Conservation (phyloP, 2,888 invertebrate genomes). For the Diaperis boleti region DNA sequence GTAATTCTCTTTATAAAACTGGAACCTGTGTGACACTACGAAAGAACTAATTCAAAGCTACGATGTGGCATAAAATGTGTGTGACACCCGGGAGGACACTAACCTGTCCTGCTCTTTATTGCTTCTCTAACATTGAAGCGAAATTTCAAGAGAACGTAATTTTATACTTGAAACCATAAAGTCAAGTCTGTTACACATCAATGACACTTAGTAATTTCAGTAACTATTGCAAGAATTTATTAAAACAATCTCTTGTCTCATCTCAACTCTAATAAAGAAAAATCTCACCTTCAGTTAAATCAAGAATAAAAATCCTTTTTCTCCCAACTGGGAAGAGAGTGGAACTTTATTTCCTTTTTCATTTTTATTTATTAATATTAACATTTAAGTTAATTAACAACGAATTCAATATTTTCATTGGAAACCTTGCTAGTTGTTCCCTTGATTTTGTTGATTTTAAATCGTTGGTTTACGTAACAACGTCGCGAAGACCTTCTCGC, state of each 20-base stretch:
- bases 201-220: constrained; percentile 5
- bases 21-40: constrained; percentile 7
- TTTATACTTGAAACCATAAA: constrained; percentile 32
- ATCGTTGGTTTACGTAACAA: too few relatives aligned
- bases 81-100: constrained; percentile 37
- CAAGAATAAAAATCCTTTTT: too few relatives aligned
- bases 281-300: too few relatives aligned
- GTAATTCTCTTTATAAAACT: constrained; percentile 18
- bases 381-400: too few relatives aligned
- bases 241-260: background rate
- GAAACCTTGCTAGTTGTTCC: too few relatives aligned
- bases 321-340: too few relatives aligned
- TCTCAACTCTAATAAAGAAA: too few relatives aligned
- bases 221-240: background rate
- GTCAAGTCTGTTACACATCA: constrained; percentile 28
- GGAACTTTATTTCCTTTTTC: too few relatives aligned
- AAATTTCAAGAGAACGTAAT: constrained; percentile 33
- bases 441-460: too few relatives aligned
- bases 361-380: too few relatives aligned
- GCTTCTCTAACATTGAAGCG: constrained; percentile 17
- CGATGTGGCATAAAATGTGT: constrained; percentile 33
- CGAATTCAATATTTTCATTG: too few relatives aligned
- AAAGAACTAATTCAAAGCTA: constrained; percentile 37
- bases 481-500: too few relatives aligned
- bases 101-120: constrained; percentile 36